Percentiles rank a stretch among this genome's conserved stretches.
phyloP scores from a whole-genome alignment of 1,140 invertebrate genomes.

The Orius laevigatus region DNA sequence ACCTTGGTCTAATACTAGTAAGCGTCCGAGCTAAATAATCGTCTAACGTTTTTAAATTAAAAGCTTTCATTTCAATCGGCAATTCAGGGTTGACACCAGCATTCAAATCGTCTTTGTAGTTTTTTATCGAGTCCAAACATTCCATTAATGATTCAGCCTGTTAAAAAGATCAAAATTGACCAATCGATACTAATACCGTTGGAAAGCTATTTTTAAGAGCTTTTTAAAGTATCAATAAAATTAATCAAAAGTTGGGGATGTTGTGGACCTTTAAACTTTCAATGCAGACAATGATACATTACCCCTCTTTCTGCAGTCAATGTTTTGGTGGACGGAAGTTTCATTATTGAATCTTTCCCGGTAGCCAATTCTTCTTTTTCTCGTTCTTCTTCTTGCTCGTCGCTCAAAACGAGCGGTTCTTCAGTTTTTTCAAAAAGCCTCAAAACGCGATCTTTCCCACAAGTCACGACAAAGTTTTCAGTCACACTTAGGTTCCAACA shows the following conservation, averaged over 20 bases:
- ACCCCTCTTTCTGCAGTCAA: constrained; percentile 79
- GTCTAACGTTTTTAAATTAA: constrained; percentile 47
- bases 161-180: constrained; percentile 5
- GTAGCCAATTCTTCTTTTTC: constrained; percentile 56
- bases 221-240: constrained; percentile 7
- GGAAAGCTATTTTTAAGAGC: constrained; percentile 4
- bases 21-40: constrained; percentile 72
- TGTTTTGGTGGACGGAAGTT: constrained; percentile 75
- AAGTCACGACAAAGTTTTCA: constrained; percentile 61
- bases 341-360: constrained; percentile 47
- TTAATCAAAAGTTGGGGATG: background rate
- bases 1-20: constrained; percentile 56
- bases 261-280: constrained; percentile 12
- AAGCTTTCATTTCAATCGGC: constrained; percentile 62
- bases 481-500: constrained; percentile 59
- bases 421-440: constrained; percentile 73
- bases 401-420: constrained; percentile 81
- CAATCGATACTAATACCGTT: too few species aligned
- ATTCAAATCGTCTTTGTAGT: constrained; percentile 34
- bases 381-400: constrained; percentile 73
- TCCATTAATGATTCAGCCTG: constrained; percentile 80
- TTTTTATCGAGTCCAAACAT: constrained; percentile 62
- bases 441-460: constrained; percentile 77
- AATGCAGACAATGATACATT: constrained; percentile 26
- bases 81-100: constrained; percentile 28